Evolutionary conservation across 2,888 invertebrate species (phyloP).

Genomic region (Spodoptera picta): DNA sequence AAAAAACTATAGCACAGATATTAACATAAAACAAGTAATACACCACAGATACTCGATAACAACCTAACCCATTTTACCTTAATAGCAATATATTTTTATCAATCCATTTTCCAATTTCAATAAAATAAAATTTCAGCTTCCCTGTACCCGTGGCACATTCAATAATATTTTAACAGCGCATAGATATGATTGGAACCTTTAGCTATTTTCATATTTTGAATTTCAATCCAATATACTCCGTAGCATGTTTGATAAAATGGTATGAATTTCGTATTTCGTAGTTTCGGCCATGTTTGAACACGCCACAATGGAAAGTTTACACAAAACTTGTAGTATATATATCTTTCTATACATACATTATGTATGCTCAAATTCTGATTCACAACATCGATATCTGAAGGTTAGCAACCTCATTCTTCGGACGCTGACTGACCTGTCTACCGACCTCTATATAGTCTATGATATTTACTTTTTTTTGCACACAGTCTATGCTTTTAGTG

Average conservation of each 20-base stretch:
- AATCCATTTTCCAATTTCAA: background rate
- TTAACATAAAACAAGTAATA: too few relatives aligned
- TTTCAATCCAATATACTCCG: slow-evolving; percentile 14
- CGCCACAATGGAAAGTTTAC: slow-evolving; percentile 1
- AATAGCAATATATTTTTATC: background rate
- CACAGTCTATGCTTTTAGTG: too few relatives aligned
- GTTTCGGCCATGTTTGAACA: slow-evolving; percentile 10
- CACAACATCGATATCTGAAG: too few relatives aligned
- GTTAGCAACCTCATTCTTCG: too few relatives aligned
- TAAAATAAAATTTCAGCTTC: slow-evolving; percentile 3
- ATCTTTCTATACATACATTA: background rate
- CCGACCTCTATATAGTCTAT: too few relatives aligned
- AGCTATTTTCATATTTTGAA: slow-evolving; percentile 35
- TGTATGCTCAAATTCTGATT: too few relatives aligned
- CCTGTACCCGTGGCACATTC: background rate
- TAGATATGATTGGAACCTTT: slow-evolving; percentile 16
- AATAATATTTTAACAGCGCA: slow-evolving; percentile 13
- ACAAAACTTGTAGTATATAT: background rate
- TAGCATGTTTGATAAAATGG: slow-evolving; percentile 21
- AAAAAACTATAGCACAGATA: background rate
- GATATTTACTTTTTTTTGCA: too few relatives aligned
- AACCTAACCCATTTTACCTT: background rate
- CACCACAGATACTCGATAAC: background rate
- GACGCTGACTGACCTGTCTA: too few relatives aligned
- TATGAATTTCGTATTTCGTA: slow-evolving; percentile 24